Evolutionary conservation across 2,797 vertebrate species (phyloP).

Genomic region (Nannoperca obscura): DNA sequence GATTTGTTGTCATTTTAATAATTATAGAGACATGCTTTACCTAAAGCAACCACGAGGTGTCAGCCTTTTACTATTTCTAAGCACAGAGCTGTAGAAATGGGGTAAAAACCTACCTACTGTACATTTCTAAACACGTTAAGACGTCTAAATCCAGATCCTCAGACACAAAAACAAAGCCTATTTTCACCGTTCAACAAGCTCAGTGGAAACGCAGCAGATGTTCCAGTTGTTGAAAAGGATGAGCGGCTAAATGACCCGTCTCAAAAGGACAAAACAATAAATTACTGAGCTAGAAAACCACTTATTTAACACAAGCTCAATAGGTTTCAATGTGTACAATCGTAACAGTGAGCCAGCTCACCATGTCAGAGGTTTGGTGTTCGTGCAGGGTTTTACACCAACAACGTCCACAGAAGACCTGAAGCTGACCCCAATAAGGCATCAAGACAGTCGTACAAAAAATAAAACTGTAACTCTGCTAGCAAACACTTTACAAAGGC

Average conservation of each 20-base stretch:
- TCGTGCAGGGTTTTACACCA: constrained; percentile 15
- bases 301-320: constrained; percentile 40
- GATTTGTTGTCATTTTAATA: constrained; percentile 6
- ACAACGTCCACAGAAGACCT: constrained; percentile 41
- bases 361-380: constrained; percentile 33
- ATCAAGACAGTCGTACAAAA: constrained; percentile 68
- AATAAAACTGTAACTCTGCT: constrained; percentile 69
- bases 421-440: constrained; percentile 69
- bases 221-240: constrained; percentile 23
- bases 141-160: constrained; percentile 8
- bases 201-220: constrained; percentile 27
- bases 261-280: constrained; percentile 59
- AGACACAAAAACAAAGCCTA: background rate
- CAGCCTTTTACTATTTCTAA: constrained; percentile 51
- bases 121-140: constrained; percentile 39
- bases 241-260: constrained; percentile 4
- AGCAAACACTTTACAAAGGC: constrained; percentile 70
- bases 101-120: constrained; percentile 26
- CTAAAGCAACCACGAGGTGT: constrained; percentile 66
- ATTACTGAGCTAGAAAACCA: constrained; percentile 53
- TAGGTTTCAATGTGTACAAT: constrained; percentile 57
- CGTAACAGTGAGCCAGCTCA: constrained; percentile 78
- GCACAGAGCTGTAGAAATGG: constrained; percentile 14
- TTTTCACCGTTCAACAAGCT: constrained; percentile 1
- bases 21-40: constrained; percentile 42